phyloP scores from a whole-genome alignment of 2,113 vertebrate species.

The Falco punctatus region DNA sequence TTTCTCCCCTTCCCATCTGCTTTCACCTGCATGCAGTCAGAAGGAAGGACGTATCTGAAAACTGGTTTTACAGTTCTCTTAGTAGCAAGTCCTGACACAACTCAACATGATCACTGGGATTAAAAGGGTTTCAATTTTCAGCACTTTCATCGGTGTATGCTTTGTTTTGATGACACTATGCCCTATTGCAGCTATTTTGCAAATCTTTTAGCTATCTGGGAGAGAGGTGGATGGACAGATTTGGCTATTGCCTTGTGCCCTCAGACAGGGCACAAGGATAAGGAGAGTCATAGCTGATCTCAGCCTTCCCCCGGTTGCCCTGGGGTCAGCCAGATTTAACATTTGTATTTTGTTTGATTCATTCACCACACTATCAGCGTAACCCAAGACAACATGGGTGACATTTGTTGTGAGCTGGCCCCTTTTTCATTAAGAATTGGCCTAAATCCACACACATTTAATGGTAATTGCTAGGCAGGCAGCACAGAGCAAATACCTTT shows the following conservation, averaged over 20 bases:
- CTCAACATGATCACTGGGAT: background rate
- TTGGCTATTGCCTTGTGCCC: background rate
- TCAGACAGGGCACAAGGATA: background rate
- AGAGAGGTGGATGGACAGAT: background rate
- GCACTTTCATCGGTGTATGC: background rate
- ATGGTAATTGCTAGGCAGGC: constrained; percentile 54
- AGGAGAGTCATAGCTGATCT: background rate
- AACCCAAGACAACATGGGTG: constrained; percentile 30
- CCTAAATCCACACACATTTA: constrained; percentile 56
- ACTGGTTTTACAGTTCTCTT: background rate
- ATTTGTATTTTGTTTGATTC: constrained; percentile 14
- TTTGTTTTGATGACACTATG: background rate
- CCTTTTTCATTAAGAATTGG: constrained; percentile 62
- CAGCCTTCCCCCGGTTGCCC: background rate
- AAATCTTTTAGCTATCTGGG: background rate
- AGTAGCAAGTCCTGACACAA: background rate
- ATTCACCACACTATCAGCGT: background rate
- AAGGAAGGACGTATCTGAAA: background rate
- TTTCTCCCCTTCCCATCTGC: background rate
- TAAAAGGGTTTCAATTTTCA: background rate
- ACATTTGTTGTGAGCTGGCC: constrained; percentile 50
- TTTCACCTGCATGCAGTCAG: background rate
- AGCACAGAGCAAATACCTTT: constrained; percentile 60
- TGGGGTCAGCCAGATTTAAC: background rate
- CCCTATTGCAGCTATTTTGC: background rate